Conservation (phyloP, 2,113 vertebrate species). For the Aix galericulata region DNA sequence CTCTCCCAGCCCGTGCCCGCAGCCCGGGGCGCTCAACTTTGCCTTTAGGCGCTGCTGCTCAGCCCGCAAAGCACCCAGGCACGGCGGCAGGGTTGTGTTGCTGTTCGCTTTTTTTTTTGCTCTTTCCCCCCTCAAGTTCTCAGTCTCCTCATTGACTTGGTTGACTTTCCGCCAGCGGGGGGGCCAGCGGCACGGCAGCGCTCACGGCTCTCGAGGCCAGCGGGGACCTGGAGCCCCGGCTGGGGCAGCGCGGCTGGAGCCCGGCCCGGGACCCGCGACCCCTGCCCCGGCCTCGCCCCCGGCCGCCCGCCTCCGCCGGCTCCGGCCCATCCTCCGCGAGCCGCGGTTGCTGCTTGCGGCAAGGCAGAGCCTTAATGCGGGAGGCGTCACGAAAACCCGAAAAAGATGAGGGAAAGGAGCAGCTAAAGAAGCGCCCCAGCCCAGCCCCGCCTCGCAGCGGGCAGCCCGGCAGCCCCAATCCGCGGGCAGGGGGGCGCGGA, state of each 20-base stretch:
- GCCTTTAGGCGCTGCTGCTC: neutral
- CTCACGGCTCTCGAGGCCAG: neutral
- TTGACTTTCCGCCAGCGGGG: neutral
- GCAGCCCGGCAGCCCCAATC: slow-evolving; percentile 8
- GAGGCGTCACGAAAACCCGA: neutral
- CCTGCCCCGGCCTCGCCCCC: neutral
- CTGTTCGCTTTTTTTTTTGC: neutral
- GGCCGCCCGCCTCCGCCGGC: neutral
- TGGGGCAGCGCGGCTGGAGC: neutral
- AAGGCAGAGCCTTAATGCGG: neutral
- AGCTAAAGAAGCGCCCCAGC: neutral
- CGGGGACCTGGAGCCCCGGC: neutral
- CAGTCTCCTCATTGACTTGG: neutral
- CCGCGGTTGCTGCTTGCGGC: neutral
- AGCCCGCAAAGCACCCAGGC: neutral
- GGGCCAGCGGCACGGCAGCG: neutral
- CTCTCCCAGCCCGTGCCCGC: neutral
- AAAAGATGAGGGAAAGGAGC: neutral
- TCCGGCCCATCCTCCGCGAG: neutral
- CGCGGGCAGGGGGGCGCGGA: neutral
- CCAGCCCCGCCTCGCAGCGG: neutral
- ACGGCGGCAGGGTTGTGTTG: neutral
- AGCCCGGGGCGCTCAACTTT: slow-evolving; percentile 18
- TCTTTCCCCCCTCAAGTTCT: neutral
- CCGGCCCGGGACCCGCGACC: neutral